A percentile compares a stretch with the other conserved stretches of the same genome.
Conservation (phyloP, 2,888 invertebrate genomes). For the Cheilosia pagana region DNA sequence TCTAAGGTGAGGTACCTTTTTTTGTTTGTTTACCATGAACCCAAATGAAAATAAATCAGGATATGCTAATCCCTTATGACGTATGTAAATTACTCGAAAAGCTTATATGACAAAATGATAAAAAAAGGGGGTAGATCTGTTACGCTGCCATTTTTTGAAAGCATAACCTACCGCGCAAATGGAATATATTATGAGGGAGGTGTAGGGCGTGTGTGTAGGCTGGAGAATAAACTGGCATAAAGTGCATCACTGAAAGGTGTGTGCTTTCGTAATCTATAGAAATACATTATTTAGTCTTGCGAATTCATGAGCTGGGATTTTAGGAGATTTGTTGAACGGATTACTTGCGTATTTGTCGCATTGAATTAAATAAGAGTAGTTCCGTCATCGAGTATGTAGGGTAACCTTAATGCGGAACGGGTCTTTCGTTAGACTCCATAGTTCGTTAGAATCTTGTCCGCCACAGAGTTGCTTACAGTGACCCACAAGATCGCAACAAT, state of each 20-base stretch:
- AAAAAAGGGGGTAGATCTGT: slow-evolving; percentile 41
- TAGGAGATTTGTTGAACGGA: no score
- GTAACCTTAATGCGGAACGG: no score
- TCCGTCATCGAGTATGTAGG: no score
- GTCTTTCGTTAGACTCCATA: no score
- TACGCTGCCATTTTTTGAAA: slow-evolving; percentile 18
- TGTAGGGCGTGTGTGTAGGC: not conserved
- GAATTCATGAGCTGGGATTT: no score
- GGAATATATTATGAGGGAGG: slow-evolving; percentile 10
- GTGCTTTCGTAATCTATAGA: not conserved
- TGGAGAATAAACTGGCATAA: not conserved
- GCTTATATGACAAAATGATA: slow-evolving; percentile 65
- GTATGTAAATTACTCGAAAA: slow-evolving; percentile 76
- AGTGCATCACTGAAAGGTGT: not conserved
- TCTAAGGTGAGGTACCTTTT: slow-evolving; percentile 21
- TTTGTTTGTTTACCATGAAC: slow-evolving; percentile 29
- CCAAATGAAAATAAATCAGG: slow-evolving; percentile 77
- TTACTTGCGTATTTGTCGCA: no score
- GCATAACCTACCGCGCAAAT: not conserved
- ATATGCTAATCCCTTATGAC: slow-evolving; percentile 77
- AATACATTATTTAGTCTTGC: no score
- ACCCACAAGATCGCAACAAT: no score
- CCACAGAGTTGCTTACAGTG: no score
- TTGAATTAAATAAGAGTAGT: no score
- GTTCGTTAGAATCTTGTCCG: no score